These are phyloP conservation scores for Colletes collaris DNA, from an alignment of 2,888 invertebrate species.

Conservation along the genomic window DNA sequence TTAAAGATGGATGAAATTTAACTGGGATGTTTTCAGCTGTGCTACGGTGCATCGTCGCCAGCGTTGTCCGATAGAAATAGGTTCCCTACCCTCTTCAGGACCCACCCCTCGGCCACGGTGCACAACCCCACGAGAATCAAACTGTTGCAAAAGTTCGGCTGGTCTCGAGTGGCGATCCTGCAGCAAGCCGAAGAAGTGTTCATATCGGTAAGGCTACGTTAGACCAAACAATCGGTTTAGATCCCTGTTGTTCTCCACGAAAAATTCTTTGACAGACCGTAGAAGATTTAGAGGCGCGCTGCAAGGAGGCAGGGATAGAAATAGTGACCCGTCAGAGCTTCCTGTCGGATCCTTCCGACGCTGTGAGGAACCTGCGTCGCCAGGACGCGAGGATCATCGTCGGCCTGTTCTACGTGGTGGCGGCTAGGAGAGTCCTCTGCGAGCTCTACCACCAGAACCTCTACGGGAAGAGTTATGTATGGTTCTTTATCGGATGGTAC, in stretches of 20 bases:
- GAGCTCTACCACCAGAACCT: conserved; percentile 97
- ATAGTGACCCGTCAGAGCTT: conserved; percentile 98
- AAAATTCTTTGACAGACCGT: conserved; percentile 88
- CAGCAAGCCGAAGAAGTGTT: conserved; percentile 99
- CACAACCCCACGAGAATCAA: conserved; percentile 99
- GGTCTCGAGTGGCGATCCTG: conserved; percentile 98
- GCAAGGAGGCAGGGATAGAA: conserved; percentile 95
- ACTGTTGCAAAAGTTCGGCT: conserved; percentile 97
- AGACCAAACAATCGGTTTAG: no score
- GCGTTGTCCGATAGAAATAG: conserved; percentile 98
- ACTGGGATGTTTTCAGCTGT: conserved; percentile 87
- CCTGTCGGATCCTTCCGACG: conserved; percentile 97
- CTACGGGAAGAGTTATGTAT: conserved; percentile 98
- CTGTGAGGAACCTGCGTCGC: conserved; percentile 95
- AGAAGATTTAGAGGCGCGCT: conserved; percentile 97
- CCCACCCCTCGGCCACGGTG: conserved; percentile 99
- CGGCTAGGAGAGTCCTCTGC: conserved; percentile 97
- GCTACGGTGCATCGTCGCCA: conserved; percentile 99
- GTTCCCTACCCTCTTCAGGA: conserved; percentile 98
- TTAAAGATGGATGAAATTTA: no score
- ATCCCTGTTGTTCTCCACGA: no score
- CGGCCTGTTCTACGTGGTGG: conserved; percentile 99
- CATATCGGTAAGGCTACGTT: conserved; percentile 88
- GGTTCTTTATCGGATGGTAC: conserved; percentile 99
- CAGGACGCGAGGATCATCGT: conserved; percentile 99